Evolutionary conservation across 2,113 vertebrate genomes (phyloP), one percentile per base, ranked within the genome.

Genomic region (Syrmaticus mikado): DNA sequence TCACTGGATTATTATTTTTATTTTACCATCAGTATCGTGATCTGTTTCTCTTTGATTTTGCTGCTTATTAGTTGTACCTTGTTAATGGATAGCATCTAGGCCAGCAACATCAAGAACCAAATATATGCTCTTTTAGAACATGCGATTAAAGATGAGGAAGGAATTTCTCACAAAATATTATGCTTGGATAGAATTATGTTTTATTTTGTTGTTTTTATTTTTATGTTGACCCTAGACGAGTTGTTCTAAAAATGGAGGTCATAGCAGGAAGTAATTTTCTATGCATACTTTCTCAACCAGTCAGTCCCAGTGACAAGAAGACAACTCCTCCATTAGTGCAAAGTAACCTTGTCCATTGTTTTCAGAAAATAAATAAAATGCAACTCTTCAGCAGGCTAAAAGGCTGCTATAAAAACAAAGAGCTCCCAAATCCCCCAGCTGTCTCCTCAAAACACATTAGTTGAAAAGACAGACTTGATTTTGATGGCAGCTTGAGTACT

Each of bases 391-490:
- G 30, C 36, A 41, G 55, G 64, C 73, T 41, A 22, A 74, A 82
- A 78, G 68, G 32, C 50, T 82, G 34, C 45, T 60, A 64, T 9
- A 81, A 52, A 84, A 25, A 22, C 38, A 46, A 48, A 58, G 43
- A 74, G 36, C 1, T 1, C 18, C 28, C 4, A 38, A n/a, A 14
- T 1, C 24, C 3, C 3, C 6, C 14, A 83, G 46, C 15, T 27
- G 25, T 22, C 28, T 36, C 82, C 43, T 91, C 32, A 89, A 89
- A 94, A 70, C 30, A 14, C 5, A 79, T 30, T 19, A 67, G 41
- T 72, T 89, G 28, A 11, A 27, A 43, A 61, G 17, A 57, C 6
- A 38, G 34, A 41, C 15, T 43, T 48, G 41, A 81, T 83, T 78
- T 82, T 82, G 19, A 78, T 55, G 57, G 48, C 57, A 52, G 7